phyloP scores from a whole-genome alignment of 2,113 vertebrate genomes.

The Prinia subflava region DNA sequence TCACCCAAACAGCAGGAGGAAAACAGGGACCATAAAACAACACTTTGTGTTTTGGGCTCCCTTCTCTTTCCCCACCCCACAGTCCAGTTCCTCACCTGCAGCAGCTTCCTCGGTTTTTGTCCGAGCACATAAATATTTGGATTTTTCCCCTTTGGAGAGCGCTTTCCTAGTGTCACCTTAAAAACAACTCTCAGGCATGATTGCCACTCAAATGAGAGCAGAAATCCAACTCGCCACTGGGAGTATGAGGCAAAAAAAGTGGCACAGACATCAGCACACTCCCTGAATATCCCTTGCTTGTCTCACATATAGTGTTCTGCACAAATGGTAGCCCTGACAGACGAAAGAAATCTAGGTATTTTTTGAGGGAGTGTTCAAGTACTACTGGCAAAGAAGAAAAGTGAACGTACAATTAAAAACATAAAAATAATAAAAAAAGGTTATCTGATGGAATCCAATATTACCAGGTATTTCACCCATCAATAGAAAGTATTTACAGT shows the following conservation, averaged over 20 bases:
- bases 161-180: not conserved
- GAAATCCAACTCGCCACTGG: not conserved
- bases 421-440: not conserved
- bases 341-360: not conserved
- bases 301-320: not conserved
- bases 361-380: not conserved
- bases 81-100: not conserved
- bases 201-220: not conserved
- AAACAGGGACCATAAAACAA: not conserved
- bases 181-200: not conserved
- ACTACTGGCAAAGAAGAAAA: not conserved
- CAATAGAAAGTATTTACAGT: not conserved
- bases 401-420: not conserved
- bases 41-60: not conserved
- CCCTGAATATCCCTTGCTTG: not conserved
- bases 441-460: not conserved
- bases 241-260: not conserved
- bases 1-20: not conserved
- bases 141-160: not conserved
- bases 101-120: not conserved
- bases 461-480: not conserved
- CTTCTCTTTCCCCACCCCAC: not conserved
- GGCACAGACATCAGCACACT: not conserved
- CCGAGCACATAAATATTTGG: not conserved
- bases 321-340: not conserved